A percentile compares a stretch with the other conserved stretches of the same genome.
phyloP scores from a whole-genome alignment of 23 tunicate genomes.

The Trididemnum nubilum region DNA sequence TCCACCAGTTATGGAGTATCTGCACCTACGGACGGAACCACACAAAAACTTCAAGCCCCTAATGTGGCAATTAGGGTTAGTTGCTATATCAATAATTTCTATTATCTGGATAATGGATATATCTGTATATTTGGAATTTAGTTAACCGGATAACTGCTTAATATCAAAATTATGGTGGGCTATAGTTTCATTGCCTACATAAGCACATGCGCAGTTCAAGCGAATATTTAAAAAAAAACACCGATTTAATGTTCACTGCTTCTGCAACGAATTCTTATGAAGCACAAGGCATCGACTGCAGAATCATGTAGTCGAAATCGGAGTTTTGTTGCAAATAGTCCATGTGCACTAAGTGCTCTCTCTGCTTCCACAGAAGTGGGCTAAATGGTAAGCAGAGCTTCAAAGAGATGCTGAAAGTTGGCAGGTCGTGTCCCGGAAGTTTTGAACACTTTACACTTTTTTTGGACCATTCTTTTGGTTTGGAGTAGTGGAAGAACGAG shows the following conservation, averaged over 20 bases:
- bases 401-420: constrained; percentile 50
- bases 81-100: constrained; percentile 51
- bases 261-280: constrained; percentile 48
- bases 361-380: constrained; percentile 71
- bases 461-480: constrained; percentile 50
- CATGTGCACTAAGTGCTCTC: constrained; percentile 54
- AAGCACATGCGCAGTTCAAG: constrained; percentile 1
- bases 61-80: constrained; percentile 42
- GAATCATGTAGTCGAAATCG: constrained; percentile 24
- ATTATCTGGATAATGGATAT: constrained; percentile 54
- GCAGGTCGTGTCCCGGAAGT: constrained; percentile 60
- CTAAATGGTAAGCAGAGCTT: constrained; percentile 48
- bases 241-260: constrained; percentile 32
- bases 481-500: constrained; percentile 37
- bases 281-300: constrained; percentile 51
- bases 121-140: constrained; percentile 36
- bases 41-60: too few species aligned
- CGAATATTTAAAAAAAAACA: constrained; percentile 2
- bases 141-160: constrained; percentile 42
- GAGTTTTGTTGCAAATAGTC: constrained; percentile 50
- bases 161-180: background rate
- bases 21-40: too few species aligned
- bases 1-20: too few species aligned
- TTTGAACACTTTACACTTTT: constrained; percentile 55
- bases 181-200: background rate